Conservation (phyloP, 2,797 vertebrate species). For the Chaetophractus vellerosus region DNA sequence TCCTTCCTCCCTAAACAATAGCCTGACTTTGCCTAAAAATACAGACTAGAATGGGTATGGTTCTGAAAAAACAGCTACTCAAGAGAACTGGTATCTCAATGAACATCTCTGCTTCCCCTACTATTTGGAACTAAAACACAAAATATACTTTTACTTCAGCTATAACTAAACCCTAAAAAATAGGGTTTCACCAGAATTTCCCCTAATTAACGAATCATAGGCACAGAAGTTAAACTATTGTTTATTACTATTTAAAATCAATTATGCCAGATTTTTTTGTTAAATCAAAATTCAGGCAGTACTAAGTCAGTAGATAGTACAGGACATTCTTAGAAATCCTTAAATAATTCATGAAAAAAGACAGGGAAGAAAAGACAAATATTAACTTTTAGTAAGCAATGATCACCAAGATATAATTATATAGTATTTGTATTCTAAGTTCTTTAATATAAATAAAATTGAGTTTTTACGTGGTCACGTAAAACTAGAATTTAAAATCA, state of each 20-base stretch:
- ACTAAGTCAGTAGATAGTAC: slow-evolving; percentile 11
- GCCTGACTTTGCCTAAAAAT: slow-evolving; percentile 53
- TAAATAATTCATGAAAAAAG: slow-evolving; percentile 34
- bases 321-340: slow-evolving; percentile 57
- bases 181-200: slow-evolving; percentile 5
- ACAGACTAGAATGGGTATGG: slow-evolving; percentile 26
- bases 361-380: slow-evolving; percentile 11
- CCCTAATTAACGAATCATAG: background rate
- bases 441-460: slow-evolving; percentile 49
- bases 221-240: background rate
- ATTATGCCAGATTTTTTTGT: background rate
- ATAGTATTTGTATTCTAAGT: slow-evolving; percentile 25
- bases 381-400: slow-evolving; percentile 55
- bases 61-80: slow-evolving; percentile 24
- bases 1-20: slow-evolving; percentile 20
- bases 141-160: slow-evolving; percentile 31
- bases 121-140: slow-evolving; percentile 65
- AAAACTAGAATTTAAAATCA: slow-evolving; percentile 47
- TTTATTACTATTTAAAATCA: slow-evolving; percentile 53
- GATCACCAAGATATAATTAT: slow-evolving; percentile 3
- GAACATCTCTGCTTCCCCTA: slow-evolving; percentile 47
- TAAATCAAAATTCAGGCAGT: slow-evolving; percentile 56
- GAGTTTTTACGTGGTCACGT: slow-evolving; percentile 37
- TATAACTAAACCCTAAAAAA: slow-evolving; percentile 58
- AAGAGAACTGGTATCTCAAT: slow-evolving; percentile 20